Evolutionary conservation across 2,797 vertebrate genomes (phyloP).

Genomic region (Sebastes goodei): DNA sequence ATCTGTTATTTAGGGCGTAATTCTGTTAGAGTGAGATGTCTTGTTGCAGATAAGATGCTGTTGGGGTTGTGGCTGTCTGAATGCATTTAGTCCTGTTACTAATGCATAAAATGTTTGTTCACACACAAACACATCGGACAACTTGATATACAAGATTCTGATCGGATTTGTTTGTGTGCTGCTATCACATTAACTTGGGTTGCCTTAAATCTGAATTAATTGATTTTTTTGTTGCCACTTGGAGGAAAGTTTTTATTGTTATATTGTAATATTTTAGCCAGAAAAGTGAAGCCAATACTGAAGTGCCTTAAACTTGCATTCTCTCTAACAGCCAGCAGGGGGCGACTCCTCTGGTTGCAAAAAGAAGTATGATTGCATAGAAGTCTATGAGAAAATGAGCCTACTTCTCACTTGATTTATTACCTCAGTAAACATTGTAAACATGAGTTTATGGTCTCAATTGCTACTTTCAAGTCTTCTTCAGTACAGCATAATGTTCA

Average conservation of each 20-base stretch:
- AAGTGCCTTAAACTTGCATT: too few species aligned
- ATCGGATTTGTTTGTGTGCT: not conserved
- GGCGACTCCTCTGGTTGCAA: too few species aligned
- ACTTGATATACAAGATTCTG: not conserved
- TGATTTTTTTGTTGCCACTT: not conserved
- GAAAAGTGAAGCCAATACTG: too few species aligned
- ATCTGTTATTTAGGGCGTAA: not conserved
- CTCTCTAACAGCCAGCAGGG: fast-evolving
- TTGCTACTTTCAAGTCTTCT: too few species aligned
- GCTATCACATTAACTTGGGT: not conserved
- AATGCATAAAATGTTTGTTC: not conserved
- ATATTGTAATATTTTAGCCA: not conserved
- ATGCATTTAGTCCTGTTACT: not conserved
- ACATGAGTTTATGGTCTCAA: too few species aligned
- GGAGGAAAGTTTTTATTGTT: not conserved
- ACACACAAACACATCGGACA: not conserved
- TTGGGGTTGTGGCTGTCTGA: not conserved
- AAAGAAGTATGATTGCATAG: too few species aligned
- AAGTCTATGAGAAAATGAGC: too few species aligned
- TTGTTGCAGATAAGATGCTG: not conserved
- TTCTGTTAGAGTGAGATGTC: not conserved
- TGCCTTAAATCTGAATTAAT: not conserved
- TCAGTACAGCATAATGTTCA: too few species aligned
- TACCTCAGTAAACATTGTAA: too few species aligned
- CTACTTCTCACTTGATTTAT: too few species aligned